Evolutionary conservation across 37 sponge, comb jelly and placozoan genomes (phyloP).

Genomic region (Corticium candelabrum): DNA sequence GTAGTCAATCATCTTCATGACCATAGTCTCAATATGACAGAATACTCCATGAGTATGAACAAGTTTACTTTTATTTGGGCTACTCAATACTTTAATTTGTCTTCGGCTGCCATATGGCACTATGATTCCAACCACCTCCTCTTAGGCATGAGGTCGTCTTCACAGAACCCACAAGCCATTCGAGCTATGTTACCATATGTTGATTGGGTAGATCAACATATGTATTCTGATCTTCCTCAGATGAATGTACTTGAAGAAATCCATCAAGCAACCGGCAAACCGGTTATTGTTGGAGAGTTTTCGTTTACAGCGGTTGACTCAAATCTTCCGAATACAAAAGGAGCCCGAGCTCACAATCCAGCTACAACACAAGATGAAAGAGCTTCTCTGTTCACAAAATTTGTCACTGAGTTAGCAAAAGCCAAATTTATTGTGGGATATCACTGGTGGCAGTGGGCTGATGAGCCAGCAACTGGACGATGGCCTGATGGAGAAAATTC

Average conservation of each 20-base stretch:
- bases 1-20: neutral
- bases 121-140: neutral
- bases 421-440: neutral
- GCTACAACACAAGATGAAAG: neutral
- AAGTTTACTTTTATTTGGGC: neutral
- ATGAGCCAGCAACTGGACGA: neutral
- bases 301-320: neutral
- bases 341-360: neutral
- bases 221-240: neutral
- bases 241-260: neutral
- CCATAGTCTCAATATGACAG: neutral
- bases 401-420: neutral
- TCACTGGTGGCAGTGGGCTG: conserved; percentile 1
- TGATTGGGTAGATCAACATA: neutral
- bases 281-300: neutral
- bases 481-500: neutral
- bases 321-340: neutral
- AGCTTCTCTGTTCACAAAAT: neutral
- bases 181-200: neutral
- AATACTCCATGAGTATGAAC: neutral
- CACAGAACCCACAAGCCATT: neutral
- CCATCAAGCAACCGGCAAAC: neutral
- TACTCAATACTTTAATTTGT: neutral
- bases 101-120: neutral
- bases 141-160: neutral